Base-by-base conservation (phyloP, 2,797 vertebrate genomes). In the Gymnothorax reevesii region DNA sequence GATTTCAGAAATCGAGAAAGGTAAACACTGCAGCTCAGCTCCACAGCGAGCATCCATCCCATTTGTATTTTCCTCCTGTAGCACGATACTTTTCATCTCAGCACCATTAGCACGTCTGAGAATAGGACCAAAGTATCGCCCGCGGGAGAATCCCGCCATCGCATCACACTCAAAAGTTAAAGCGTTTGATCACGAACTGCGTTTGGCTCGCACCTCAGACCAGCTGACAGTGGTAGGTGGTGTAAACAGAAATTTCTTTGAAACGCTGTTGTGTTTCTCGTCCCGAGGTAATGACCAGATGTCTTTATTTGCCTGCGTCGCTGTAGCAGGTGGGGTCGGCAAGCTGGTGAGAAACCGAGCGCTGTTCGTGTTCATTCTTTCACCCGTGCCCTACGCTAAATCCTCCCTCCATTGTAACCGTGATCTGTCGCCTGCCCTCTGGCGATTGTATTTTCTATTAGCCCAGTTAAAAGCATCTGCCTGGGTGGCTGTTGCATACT, bases 1-100 rank as follows among this genome's bases (percentile, higher is more conserved):
- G 98, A 98, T 97, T 94, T 97, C 97, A 99, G 98, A 99, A 99
- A 98, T 99, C 98, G 96, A 98, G 97, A 94, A 99, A 99, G 99
- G 99, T 99, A 99, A 97, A 94, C 95, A 97, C 92, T 94, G 91
- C 91, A 95, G 93, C 92, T 92, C 93, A 82, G 91, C 90, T 94
- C 80, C 93, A 92, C 92, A 88, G 91, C 33, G 33, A 1, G 33
- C 89, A 87, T 92, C 91, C 95, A 95, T 96, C 94, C 95, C 96
- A 75, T 60, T 33, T 54, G 22, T 54, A 5, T 79, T 94, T 94
- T 92, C 86, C 87, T 88, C 73, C 93, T 82, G 82, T 87, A 85
- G 75, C 73, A 64, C 7, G 17, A 33, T 84, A 84, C 49, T 83
- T 86, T 89, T 92, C 92, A 93, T 93, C 91, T 94, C 93, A 94